phyloP scores from a whole-genome alignment of 2,797 vertebrate species.

The Coranthus polyacanthus region DNA sequence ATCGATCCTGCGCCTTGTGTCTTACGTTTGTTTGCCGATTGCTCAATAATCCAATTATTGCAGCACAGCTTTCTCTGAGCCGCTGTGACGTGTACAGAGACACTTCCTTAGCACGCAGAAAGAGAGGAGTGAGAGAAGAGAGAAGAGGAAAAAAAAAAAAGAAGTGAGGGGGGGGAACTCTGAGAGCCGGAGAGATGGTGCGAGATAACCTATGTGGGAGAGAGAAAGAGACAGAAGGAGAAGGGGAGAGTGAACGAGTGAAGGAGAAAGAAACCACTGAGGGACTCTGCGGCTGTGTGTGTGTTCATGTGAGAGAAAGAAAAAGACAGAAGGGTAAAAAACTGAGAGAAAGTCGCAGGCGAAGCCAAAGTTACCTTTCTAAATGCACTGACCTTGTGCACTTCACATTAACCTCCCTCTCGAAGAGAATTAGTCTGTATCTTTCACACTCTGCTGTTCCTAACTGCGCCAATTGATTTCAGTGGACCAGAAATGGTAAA shows the following conservation, averaged over 20 bases:
- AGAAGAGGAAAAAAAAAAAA: slow-evolving; percentile 2
- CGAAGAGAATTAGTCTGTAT: slow-evolving; percentile 64
- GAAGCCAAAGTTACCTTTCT: slow-evolving; percentile 74
- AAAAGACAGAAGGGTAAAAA: no score
- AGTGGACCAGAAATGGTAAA: slow-evolving; percentile 59
- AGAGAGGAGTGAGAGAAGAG: slow-evolving; percentile 20
- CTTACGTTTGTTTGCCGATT: slow-evolving; percentile 80
- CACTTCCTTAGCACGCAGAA: slow-evolving; percentile 56
- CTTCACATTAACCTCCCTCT: slow-evolving; percentile 71
- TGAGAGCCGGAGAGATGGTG: slow-evolving; percentile 7
- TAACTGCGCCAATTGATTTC: slow-evolving; percentile 71
- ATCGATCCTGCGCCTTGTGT: slow-evolving; percentile 72
- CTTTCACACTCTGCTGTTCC: slow-evolving; percentile 62
- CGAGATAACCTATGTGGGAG: slow-evolving; percentile 36
- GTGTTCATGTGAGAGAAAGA: slow-evolving; percentile 44
- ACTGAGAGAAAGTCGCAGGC: slow-evolving; percentile 59
- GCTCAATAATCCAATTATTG: slow-evolving; percentile 81
- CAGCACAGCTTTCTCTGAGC: slow-evolving; percentile 63
- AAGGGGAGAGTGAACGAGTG: slow-evolving; percentile 51
- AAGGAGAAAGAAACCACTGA: slow-evolving; percentile 66
- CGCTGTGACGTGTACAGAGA: slow-evolving; percentile 56
- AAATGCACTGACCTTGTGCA: slow-evolving; percentile 72
- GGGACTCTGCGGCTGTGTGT: slow-evolving; percentile 59
- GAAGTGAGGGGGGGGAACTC: neutral
- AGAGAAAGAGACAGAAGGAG: slow-evolving; percentile 22